Evolutionary conservation across 2,888 invertebrate species (phyloP).

Genomic region (Malthinus seriepunctatus): DNA sequence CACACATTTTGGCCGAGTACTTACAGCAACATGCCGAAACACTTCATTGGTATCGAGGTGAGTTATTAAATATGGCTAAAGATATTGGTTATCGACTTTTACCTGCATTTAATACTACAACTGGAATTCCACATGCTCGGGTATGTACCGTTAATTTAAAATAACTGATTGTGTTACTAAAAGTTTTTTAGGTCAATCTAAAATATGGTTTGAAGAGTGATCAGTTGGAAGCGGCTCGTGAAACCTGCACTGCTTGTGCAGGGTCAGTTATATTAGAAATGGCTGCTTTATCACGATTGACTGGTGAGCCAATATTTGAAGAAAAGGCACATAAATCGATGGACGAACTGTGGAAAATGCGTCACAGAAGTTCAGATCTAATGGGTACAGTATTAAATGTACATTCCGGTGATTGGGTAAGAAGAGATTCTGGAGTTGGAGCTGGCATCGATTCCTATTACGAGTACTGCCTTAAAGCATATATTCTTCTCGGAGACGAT

Average conservation of each 20-base stretch:
- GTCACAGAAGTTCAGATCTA: constrained; percentile 87
- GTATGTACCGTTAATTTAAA: constrained; percentile 56
- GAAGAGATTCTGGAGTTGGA: constrained; percentile 96
- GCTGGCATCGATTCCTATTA: constrained; percentile 99
- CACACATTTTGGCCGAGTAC: constrained; percentile 85
- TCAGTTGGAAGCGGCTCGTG: constrained; percentile 73
- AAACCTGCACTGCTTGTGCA: constrained; percentile 98
- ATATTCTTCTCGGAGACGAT: constrained; percentile 92
- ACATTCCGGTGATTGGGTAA: constrained; percentile 97
- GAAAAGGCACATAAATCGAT: constrained; percentile 94
- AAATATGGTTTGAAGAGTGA: constrained; percentile 80
- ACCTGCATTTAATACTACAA: constrained; percentile 98
- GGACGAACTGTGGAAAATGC: constrained; percentile 94
- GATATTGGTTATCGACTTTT: constrained; percentile 90
- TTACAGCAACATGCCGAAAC: constrained; percentile 75
- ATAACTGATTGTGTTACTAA: constrained; percentile 4
- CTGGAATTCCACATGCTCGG: constrained; percentile 95
- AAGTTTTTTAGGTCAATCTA: constrained; percentile 69
- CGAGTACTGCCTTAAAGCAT: constrained; percentile 97
- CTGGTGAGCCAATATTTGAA: constrained; percentile 90
- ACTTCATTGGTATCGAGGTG: constrained; percentile 84
- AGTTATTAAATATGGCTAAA: constrained; percentile 86
- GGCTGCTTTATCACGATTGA: constrained; percentile 91
- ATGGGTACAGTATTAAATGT: constrained; percentile 98
- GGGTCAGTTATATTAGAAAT: constrained; percentile 98